Conservation (phyloP, 2,797 vertebrate species). For the Coregonus ussuriensis region DNA sequence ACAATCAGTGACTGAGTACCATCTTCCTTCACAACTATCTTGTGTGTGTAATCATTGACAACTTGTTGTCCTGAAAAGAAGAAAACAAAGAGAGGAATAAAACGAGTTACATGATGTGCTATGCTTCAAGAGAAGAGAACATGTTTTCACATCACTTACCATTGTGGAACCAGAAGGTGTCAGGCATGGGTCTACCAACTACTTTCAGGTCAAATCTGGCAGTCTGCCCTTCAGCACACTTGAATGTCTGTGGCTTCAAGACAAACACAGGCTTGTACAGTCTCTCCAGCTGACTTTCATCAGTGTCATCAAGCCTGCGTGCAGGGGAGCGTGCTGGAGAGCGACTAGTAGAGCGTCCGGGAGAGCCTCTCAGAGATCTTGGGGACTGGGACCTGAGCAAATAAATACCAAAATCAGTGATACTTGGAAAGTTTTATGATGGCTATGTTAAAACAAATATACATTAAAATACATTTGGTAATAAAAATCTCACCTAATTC, state of each 20-base stretch:
- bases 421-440: not conserved
- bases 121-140: not conserved
- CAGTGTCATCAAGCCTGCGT: conserved; percentile 92
- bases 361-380: conserved; percentile 87
- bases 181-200: conserved; percentile 97
- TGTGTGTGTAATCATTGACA: conserved; percentile 95
- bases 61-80: conserved; percentile 87
- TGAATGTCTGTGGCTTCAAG: conserved; percentile 92
- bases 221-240: conserved; percentile 94
- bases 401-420: not conserved
- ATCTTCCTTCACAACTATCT: conserved; percentile 97
- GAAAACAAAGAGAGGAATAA: not conserved
- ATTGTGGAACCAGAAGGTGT: conserved; percentile 97
- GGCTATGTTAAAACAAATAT: not conserved
- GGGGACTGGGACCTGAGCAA: conserved; percentile 87
- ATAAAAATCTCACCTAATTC: conserved; percentile 80
- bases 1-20: conserved; percentile 95
- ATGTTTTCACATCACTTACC: conserved; percentile 71
- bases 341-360: conserved; percentile 86
- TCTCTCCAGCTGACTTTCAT: conserved; percentile 92
- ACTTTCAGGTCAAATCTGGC: conserved; percentile 98
- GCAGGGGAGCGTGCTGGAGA: conserved; percentile 92
- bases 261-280: conserved; percentile 98
- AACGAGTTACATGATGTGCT: not conserved
- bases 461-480: not conserved